phyloP scores from a whole-genome alignment of 2,888 invertebrate species.

The Drosophila meridiana region DNA sequence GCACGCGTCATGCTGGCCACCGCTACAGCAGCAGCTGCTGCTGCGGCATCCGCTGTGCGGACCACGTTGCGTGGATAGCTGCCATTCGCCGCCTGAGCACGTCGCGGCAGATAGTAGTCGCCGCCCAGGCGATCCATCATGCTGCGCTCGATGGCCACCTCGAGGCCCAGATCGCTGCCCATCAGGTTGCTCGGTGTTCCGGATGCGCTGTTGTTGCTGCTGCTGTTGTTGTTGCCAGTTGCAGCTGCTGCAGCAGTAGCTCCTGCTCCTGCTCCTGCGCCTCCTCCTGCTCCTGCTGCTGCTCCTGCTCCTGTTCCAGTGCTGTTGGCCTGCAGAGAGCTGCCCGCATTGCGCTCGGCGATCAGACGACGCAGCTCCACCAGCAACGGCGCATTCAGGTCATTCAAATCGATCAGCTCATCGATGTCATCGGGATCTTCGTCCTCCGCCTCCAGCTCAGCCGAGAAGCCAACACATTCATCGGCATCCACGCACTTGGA shows the following conservation, averaged over 20 bases:
- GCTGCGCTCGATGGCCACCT: slow-evolving; percentile 58
- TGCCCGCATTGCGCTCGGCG: slow-evolving; percentile 4
- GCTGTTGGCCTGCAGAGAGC: not conserved
- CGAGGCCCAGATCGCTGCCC: slow-evolving; percentile 30
- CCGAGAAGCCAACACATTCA: slow-evolving; percentile 29
- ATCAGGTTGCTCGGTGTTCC: not conserved
- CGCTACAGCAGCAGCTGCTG: not conserved
- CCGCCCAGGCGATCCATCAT: slow-evolving; percentile 22
- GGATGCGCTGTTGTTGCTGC: not conserved
- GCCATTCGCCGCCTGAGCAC: not conserved
- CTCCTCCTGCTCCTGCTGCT: not conserved
- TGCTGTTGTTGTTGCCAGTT: not conserved
- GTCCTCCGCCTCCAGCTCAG: slow-evolving; percentile 37
- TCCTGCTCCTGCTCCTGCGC: not conserved
- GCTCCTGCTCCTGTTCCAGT: not conserved
- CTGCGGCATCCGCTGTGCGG: not conserved
- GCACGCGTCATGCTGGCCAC: not conserved
- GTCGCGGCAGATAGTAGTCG: not conserved
- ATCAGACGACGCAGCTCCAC: slow-evolving; percentile 18
- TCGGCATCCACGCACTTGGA: slow-evolving; percentile 43
- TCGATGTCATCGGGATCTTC: slow-evolving; percentile 50
- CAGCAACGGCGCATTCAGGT: not conserved
- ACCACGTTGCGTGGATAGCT: not conserved
- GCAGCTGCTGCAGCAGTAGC: not conserved
- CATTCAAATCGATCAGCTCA: not conserved